Percentiles rank a stretch among this genome's conserved stretches.
Conservation (phyloP, 1,140 invertebrate genomes). For the Procambarus clarkii region DNA sequence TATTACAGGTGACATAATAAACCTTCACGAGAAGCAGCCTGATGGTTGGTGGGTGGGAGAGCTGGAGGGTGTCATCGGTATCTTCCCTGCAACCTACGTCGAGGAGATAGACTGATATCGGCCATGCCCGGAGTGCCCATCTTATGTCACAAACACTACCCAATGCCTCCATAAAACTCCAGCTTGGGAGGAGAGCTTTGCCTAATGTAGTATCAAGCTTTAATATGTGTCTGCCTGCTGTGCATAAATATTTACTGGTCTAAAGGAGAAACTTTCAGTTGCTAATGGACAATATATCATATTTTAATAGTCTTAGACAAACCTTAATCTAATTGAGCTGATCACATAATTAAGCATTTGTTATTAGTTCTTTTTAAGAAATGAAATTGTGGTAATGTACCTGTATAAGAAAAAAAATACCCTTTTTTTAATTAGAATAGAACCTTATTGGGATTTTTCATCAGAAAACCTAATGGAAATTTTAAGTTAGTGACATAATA, state of each 20-base stretch:
- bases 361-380: too few relatives aligned
- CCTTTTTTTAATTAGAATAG: too few relatives aligned
- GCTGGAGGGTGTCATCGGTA: slow-evolving; percentile 88
- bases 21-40: slow-evolving; percentile 92
- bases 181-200: slow-evolving; percentile 31
- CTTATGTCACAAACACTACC: neutral
- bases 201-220: neutral
- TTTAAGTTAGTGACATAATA: neutral
- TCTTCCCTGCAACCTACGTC: slow-evolving; percentile 95
- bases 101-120: slow-evolving; percentile 79
- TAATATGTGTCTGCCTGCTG: neutral
- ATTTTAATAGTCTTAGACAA: too few relatives aligned
- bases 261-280: neutral
- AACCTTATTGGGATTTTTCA: too few relatives aligned
- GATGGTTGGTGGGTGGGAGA: slow-evolving; percentile 97
- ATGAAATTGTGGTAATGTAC: too few relatives aligned
- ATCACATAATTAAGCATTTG: too few relatives aligned
- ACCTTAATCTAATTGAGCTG: too few relatives aligned
- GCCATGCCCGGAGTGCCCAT: slow-evolving; percentile 30
- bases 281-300: neutral
- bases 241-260: too few relatives aligned
- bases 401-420: too few relatives aligned
- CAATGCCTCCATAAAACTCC: slow-evolving; percentile 14
- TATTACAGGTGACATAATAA: slow-evolving; percentile 87
- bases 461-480: too few relatives aligned